Conservation (phyloP, 2,113 vertebrate genomes). For the Sebastes fasciatus region DNA sequence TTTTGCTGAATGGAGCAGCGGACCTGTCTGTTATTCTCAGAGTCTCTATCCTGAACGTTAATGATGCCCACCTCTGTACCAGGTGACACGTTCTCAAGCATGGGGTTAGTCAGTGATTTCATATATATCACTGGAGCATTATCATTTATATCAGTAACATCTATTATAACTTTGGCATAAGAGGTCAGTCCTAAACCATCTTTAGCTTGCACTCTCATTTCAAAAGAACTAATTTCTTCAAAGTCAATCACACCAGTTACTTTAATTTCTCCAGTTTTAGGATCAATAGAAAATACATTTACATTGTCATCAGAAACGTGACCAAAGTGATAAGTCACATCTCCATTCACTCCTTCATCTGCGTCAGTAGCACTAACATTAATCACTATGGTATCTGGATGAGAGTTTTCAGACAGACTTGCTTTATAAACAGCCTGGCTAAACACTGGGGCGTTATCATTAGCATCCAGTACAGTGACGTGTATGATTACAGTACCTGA, state of each 20-base stretch:
- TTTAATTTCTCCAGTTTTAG: conserved; percentile 78
- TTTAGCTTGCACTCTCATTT: conserved; percentile 78
- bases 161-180: conserved; percentile 78
- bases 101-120: not conserved
- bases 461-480: conserved; percentile 77
- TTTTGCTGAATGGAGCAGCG: too few relatives aligned
- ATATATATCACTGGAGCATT: conserved; percentile 67
- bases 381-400: conserved; percentile 74
- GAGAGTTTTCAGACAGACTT: conserved; percentile 79
- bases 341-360: conserved; percentile 84
- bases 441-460: conserved; percentile 79
- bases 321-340: conserved; percentile 80
- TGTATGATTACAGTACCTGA: conserved; percentile 69
- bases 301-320: conserved; percentile 14
- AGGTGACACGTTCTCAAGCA: conserved; percentile 80
- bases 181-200: conserved; percentile 80
- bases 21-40: too few relatives aligned
- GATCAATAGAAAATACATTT: conserved; percentile 75
- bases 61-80: conserved; percentile 62
- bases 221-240: conserved; percentile 78
- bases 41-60: too few relatives aligned
- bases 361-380: conserved; percentile 81
- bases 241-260: conserved; percentile 77
- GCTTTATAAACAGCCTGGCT: conserved; percentile 79
- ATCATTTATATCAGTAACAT: conserved; percentile 85